A percentile compares a stretch with the other conserved stretches of the same genome.
Evolutionary conservation across 2,888 invertebrate genomes (phyloP).

Genomic region (Artemia sinica): DNA sequence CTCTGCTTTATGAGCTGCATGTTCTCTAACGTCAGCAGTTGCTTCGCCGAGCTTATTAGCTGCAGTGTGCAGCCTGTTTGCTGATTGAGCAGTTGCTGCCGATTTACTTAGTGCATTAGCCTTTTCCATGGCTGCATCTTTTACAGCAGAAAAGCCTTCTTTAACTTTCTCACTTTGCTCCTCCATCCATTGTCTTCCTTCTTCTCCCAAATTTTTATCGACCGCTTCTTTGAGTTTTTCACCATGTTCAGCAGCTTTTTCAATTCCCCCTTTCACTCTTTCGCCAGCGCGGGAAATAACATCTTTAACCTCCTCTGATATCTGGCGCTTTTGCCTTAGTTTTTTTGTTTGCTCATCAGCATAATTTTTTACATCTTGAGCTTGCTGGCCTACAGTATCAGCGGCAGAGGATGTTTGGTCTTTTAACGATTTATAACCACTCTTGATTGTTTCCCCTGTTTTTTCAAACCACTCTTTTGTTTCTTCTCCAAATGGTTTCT

Average conservation of each 20-base stretch:
- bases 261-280: not conserved
- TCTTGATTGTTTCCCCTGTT: not conserved
- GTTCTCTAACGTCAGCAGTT: not conserved
- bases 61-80: not conserved
- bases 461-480: not conserved
- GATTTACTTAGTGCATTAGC: not conserved
- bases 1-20: not conserved
- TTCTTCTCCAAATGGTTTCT: slow-evolving; percentile 1
- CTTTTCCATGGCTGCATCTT: slow-evolving; percentile 13
- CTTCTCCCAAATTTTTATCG: not conserved
- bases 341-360: not conserved
- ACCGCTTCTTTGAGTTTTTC: not conserved
- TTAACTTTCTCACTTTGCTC: slow-evolving; percentile 5
- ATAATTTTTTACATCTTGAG: not conserved
- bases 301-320: not conserved
- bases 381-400: not conserved
- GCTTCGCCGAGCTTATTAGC: not conserved
- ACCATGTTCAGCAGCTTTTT: slow-evolving; percentile 2
- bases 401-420: not conserved
- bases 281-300: not conserved
- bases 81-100: slow-evolving; percentile 3
- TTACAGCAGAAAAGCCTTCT: not conserved
- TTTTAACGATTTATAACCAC: not conserved
- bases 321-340: not conserved
- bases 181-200: slow-evolving; percentile 4